Base-by-base conservation (phyloP, 2,888 invertebrate genomes). In the Andrena dorsata region DNA sequence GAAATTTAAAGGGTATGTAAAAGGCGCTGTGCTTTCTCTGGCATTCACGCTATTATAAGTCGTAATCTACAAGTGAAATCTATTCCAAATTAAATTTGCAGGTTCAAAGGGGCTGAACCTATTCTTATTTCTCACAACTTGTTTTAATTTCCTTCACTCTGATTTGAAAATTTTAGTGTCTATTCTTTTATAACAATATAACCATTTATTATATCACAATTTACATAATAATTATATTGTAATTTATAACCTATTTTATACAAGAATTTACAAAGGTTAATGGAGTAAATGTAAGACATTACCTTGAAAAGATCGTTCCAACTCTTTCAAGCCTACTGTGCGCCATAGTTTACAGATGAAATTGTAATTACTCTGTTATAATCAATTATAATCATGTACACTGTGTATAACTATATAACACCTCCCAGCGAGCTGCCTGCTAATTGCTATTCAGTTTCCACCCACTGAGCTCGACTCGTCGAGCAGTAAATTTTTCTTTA, bases 301-400 rank as follows among this genome's bases (percentile, higher is more conserved):
- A 94, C 94, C 94, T 92, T 13, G 90, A 76, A 73, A 89, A 93
- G 76, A 94, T 91, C 5, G 94, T 93, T 65, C 93, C 93, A 65
- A 94, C 84, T 86, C 85, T 92, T 79, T 93, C 92, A 60, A 93
- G 80, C 88, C 93, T 92, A 78, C 91, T 93, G 63, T 92, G 91
- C 32, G 94, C 93, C 94, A 94, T 94, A 1, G 32, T 81, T 58
- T 65, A 49, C n/a, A 26, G 23, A 1, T 4, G 35, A n/a, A 63
- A 13, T 61, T 5, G 3, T 10, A 32, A 41, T 28, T 16, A 41
- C 4, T 41, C 41, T 41, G 41, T 41, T 41, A 41, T 20, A 35
- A 35, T 16, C 23, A 13, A 58, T 47, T 58, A 3, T 10, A 30
- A 56, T 49, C 8, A 26, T n/a, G 23, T 8, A 20, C 35, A 58